Evolutionary conservation across 1,140 invertebrate genomes (phyloP), one percentile per base, ranked within the genome.

Genomic region (Microvelia longipes): DNA sequence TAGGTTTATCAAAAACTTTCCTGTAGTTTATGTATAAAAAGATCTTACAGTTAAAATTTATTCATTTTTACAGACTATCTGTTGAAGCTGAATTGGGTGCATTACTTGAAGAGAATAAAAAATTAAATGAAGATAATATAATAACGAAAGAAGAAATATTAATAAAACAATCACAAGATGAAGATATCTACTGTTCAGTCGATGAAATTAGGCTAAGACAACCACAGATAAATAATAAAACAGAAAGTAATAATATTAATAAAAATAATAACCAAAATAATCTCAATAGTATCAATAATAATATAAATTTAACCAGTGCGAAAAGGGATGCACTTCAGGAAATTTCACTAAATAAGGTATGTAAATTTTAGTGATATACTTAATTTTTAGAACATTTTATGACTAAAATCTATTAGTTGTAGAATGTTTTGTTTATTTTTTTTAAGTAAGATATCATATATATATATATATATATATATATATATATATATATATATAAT

Each of bases 151-250:
- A 50, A 50, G 35, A 50, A 50, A 50, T 50, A 5, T 11, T 50
- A 50, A 50, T 19, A 50, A 50, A 50, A 19, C 5, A 50, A 19
- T 50, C 35, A 50, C 5, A 5, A 50, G 35, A 50, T 11, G 74
- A 83, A 73, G 81, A 83, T 67, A 83, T 86, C 29, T 87, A 87
- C 74, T 87, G 85, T 77, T 83, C 85, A 0, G 85, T 85, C 28
- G 85, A 86, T 73, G 85, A 86, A 71, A 73, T 86, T 14, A 74
- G 75, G 29, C 65, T 69, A n/a, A 68, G 25, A 30, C 69, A 25
- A 15, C 28, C 29, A 61, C 60, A 60, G 25, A 66, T 70, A 72
- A 72, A 71, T 69, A 25, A 63, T 24, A 19, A 25, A 2, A 62
- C 28, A 61, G 28, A 28, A 24, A 50, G 19, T 15, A 25, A 61